Evolutionary conservation across 2,797 vertebrate species (phyloP), one percentile per base, ranked within the genome.

Genomic region (Hoplostethus atlanticus): DNA sequence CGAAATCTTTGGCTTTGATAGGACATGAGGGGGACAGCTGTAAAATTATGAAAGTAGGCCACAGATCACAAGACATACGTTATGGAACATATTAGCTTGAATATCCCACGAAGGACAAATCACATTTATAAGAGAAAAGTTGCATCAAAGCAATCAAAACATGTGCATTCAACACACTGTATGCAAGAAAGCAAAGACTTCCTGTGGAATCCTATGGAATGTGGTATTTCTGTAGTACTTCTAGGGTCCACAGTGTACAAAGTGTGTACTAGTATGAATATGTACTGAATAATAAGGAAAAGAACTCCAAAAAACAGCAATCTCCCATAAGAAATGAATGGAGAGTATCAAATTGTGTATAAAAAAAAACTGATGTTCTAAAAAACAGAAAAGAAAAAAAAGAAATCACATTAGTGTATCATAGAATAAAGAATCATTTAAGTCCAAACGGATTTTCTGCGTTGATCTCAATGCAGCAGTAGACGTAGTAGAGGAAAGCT

Each of bases 401-500:
- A 36, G 4, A n/a, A 10, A 51, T 68, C 16, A 54, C 13, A 56
- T 55, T 17, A 4, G 15, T 40, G 10, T 4, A 56, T 84, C 16
- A 86, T 9, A 73, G 21, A 16, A 59, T 42, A 44, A 52, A 0
- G 0, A 28, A 2, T 28, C 28, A 28, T 28, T 28, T 28, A 28
- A 28, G 28, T 28, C 30, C 46, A 31, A 76, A 83, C 13, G 84
- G 83, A 31, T 60, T 76, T 48, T 73, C 65, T 1, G 80, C 67
- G 3, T 25, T 63, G 17, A 68, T 71, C 67, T 83, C 80, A 79
- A 92, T 74, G 44, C 3, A 75, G 25, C 63, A 55, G 67, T 92
- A 93, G 6, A 77, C 58, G 4, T 86, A 93, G 83, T 93, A 94
- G 63, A 81, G 30, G 21, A 83, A 73, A 2, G 64, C 87, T 16